Base-by-base conservation (phyloP, 2,113 vertebrate genomes). In the Podarcis muralis region DNA sequence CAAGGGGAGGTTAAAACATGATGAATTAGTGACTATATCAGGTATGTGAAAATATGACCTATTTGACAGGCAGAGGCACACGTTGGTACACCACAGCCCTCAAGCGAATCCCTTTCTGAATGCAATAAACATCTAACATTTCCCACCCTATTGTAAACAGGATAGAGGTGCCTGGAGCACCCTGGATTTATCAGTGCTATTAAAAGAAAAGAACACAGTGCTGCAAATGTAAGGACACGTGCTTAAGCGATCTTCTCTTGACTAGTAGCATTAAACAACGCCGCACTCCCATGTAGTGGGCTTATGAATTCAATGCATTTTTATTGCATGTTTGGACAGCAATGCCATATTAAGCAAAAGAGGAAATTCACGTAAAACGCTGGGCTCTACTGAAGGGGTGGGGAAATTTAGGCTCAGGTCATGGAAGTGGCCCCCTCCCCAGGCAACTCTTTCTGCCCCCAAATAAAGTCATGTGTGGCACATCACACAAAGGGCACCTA, bases 181-280 rank as follows among this genome's bases (percentile, higher is more conserved):
- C 0, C 91, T 43, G 32, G 74, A 80, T 43, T 87, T 89, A 89
- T 82, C 89, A 68, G 1, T 23, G 77, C 83, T 35, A 92, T 74
- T 89, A 43, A 85, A 91, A 69, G 32, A 76, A 89, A 91, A 89
- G 86, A 25, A 48, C 90, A n/a, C 86, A 85, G 2, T 78, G 81
- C 83, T 89, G 91, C 88, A 77, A 86, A 12, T 75, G 57, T 75
- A 32, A 48, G 35, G 57, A 40, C 57, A 48, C 25, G 30, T 83
- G 71, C 80, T 53, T 79, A 43, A 53, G 40, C 30, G 40, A 68
- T 78, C 59, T 74, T 23, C 35, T 74, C 79, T 32, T n/a, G 57
- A 81, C 32, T 81, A 30, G 43, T 65, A 69, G 68, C 53, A 1
- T 53, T 87, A 72, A 81, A 59, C 48, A 87, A 57, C 6, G 27